Conservation (phyloP, 2,797 vertebrate species). For the Hozukius guyotensis region DNA sequence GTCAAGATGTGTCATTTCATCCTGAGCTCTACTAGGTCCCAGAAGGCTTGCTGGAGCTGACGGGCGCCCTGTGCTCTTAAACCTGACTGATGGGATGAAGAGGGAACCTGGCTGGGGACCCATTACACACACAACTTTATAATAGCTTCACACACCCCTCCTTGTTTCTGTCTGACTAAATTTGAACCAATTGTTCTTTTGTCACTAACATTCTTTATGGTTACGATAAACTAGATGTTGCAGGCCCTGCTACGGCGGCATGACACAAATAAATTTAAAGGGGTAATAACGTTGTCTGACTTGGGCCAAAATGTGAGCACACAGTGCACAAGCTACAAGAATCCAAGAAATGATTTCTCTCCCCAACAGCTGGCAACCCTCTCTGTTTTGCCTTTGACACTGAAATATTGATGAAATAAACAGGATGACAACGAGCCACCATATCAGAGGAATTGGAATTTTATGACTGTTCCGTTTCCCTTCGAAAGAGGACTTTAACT, state of each 20-base stretch:
- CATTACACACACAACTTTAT: conserved; percentile 75
- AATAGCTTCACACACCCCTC: conserved; percentile 66
- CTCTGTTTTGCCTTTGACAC: conserved; percentile 26
- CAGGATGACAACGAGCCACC: conserved; percentile 28
- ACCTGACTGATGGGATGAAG: conserved; percentile 80
- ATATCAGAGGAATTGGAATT: conserved; percentile 42
- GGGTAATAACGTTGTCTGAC: conserved; percentile 69
- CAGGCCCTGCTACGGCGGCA: conserved; percentile 47
- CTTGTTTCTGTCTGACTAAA: conserved; percentile 62
- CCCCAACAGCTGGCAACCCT: conserved; percentile 45
- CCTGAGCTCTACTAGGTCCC: conserved; percentile 68
- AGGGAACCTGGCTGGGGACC: conserved; percentile 65
- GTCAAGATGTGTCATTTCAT: conserved; percentile 80
- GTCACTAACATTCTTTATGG: conserved; percentile 75
- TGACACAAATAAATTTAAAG: conserved; percentile 70
- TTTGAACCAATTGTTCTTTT: conserved; percentile 77
- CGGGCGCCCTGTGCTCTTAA: conserved; percentile 68
- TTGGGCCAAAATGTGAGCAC: conserved; percentile 49
- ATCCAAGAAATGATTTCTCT: conserved; percentile 24
- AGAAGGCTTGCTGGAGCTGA: conserved; percentile 53
- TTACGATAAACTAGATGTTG: conserved; percentile 72
- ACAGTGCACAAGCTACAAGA: conserved; percentile 11
- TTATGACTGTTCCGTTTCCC: conserved; percentile 52
- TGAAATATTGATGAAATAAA: conserved; percentile 63
- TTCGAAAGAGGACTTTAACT: conserved; percentile 58